Base-by-base conservation (phyloP, 1,140 invertebrate species). In the Cydia fagiglandana region DNA sequence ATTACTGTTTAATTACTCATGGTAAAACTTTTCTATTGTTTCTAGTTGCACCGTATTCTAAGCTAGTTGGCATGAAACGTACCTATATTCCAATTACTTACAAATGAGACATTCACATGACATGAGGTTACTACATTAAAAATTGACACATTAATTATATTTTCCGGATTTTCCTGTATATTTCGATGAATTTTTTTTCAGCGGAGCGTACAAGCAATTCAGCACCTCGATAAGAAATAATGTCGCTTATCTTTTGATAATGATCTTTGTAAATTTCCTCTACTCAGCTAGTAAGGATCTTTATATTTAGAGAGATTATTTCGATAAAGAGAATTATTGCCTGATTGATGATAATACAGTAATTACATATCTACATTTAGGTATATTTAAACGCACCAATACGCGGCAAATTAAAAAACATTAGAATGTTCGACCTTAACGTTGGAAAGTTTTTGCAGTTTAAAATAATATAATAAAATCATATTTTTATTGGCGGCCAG, bases 201-300 rank as follows among this genome's bases (percentile, higher is more conserved):
- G 45, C 45, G 13, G 45, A 47, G 13, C 12, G 45, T 15, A 47
- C 13, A 1, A 47, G 12, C 45, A 12, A 47, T 47, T 47, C 45
- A 47, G 45, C 12, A 15, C 12, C 12, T 47, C 13, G 30, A 70
- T 70, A 70, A 70, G 15, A 34, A 38, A n/a, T 70, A 12, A 70
- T 20, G 15, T 45, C 20, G 0, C 1, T 70, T 41, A 45, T 70
- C 66, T 10, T 20, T 12, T 10, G 66, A n/a, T 70, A 45, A 38
- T 41, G 15, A 70, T 38, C 66, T 41, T 30, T 7, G 66, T 45
- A 70, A 70, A n/a, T 70, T 70, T 70, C 66, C 66, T 15, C 45
- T 34, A 5, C 38, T 45, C 34, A 9, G 24, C 34, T 15, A 20
- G 38, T 45, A 4, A 0, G 30, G 34, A 17, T 17, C 30, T 17